Base-by-base conservation (phyloP, 2,888 invertebrate species). In the Phortica magna region DNA sequence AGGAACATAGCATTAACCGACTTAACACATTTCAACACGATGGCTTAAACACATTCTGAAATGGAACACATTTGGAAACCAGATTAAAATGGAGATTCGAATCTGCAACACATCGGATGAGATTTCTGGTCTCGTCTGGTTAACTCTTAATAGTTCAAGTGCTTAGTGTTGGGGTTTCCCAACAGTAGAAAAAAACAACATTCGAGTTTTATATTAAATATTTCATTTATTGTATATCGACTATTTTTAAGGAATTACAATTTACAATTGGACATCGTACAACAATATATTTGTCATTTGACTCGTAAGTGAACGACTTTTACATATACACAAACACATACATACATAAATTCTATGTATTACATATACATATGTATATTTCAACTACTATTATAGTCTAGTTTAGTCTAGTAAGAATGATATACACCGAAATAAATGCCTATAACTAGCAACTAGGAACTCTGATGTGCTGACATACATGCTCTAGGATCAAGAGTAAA, bases 241-340 rank as follows among this genome's bases (percentile, higher is more conserved):
- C 81, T 79, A 77, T 79, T 82, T 82, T 88, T 84, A 84, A 73
- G 14, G 76, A 77, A 88, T 87, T 61, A 61, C 82, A 87, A 87
- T 88, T 87, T 87, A 87, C 87, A 87, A 78, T 84, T 84, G 84
- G 84, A 88, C 82, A 88, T 87, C 81, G 84, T 87, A 85, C 86
- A 85, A 88, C 88, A 87, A 87, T 79, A 84, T 85, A 82, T 68
- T 77, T 79, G 77, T 76, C 76, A 42, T 75, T 48, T 41, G 10
- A 65, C 61, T 71, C n/a, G n/a, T 17, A 12, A 68, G 10, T 12
- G 43, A 55, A 71, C 31, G 43, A 55, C 42, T 17, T 67, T 67
- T 67, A 42, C 19, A 42, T 19, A 67, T 41, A 67, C 42, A 67
- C 39, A 67, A 2, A 67, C 42, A 41, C 17, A 67, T 67, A 41